These are phyloP conservation scores for Malurus splendens DNA, from an alignment of 2,797 vertebrate species.

Conservation along the genomic window DNA sequence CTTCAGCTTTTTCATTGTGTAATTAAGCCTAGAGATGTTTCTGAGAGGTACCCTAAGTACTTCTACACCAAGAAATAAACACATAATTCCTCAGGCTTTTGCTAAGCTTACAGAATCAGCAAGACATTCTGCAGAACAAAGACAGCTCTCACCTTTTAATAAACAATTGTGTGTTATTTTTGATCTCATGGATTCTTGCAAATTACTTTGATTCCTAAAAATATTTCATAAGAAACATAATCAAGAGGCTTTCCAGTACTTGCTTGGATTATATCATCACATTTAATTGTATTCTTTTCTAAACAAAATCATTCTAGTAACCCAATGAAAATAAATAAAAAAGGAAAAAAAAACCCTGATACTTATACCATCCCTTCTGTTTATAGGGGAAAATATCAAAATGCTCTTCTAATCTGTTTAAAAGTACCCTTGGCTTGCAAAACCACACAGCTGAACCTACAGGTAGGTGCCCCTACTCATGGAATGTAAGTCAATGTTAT, in stretches of 20 bases:
- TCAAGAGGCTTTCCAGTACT: neutral
- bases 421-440: neutral
- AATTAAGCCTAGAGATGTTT: neutral
- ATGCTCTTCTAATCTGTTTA: neutral
- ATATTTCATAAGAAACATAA: neutral
- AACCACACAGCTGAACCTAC: neutral
- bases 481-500: neutral
- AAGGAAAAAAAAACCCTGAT: fast-evolving
- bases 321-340: neutral
- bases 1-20: neutral
- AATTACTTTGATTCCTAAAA: neutral
- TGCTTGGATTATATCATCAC: neutral
- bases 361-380: neutral
- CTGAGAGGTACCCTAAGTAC: neutral
- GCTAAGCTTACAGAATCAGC: neutral
- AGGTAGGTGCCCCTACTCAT: neutral
- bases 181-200: neutral
- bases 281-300: neutral
- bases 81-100: neutral
- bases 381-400: neutral
- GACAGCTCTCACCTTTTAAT: neutral
- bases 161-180: neutral
- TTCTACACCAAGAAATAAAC: neutral
- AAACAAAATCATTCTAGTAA: neutral
- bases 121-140: neutral